Base-by-base conservation (phyloP, 23 tunicate genomes). In the Diplosoma virens region DNA sequence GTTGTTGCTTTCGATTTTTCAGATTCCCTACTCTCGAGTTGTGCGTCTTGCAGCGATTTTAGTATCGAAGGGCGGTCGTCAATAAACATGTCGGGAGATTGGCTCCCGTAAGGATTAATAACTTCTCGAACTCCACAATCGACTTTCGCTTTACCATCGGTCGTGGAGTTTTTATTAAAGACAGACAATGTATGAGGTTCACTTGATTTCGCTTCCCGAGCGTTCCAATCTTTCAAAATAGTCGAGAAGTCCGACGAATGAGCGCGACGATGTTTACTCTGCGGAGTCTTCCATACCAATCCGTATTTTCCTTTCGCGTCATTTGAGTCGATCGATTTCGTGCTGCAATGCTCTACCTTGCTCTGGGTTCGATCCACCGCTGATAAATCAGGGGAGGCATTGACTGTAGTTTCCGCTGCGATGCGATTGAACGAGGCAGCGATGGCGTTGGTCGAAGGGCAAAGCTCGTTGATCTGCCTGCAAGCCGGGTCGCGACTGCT, bases 201-300 rank as follows among this genome's bases (percentile, higher is more conserved):
- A 26, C 32, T 33, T 21, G 58, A 33, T 1, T 45, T 45, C 1
- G 73, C 29, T 22, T 41, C 58, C 11, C 50, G 58, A 5, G 58
- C 50, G 18, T 58, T 71, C 74, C 74, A 79, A 25, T 34, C 71
- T 30, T 66, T 30, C 24, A 79, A 16, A 28, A 65, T 61, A 47
- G 17, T 80, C 23, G 75, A 27, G 33, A 72, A 70, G 53, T 75
- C 88, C 1, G 54, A 5, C 6, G 88, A 83, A 32, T 58, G 75
- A 28, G 66, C 47, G 33, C 81, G 58, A 25, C 81, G 74, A 33
- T 77, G 89, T n/a, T n/a, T n/a, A 4, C 6, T 66, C 33, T 84
- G 86, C 2, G 90, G 97, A 16, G 86, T 75, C 67, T 90, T 90
- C 97, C 97, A 90, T 0, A 90, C 63, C 0, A 77, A 76, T 5